Evolutionary conservation across 1,140 invertebrate species (phyloP).

Genomic region (Heliconius nattereri): DNA sequence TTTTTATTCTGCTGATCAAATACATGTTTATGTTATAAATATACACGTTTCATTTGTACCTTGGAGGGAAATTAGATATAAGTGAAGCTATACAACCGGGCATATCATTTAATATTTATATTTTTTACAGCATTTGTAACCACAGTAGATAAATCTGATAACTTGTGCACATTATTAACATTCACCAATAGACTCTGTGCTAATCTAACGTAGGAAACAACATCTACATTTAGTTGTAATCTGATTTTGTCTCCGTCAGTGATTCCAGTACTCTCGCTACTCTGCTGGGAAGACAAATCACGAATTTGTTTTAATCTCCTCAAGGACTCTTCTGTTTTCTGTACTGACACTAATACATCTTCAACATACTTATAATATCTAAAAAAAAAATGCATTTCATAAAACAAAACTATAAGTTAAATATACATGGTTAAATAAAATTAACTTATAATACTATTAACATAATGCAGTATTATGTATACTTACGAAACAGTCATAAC

Average conservation of each 20-base stretch:
- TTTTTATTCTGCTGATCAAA: slow-evolving; percentile 80
- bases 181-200: slow-evolving; percentile 55
- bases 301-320: slow-evolving; percentile 92
- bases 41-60: slow-evolving; percentile 44
- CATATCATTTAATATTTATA: slow-evolving; percentile 80
- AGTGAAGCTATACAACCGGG: slow-evolving; percentile 56
- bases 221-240: slow-evolving; percentile 93
- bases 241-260: slow-evolving; percentile 97
- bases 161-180: slow-evolving; percentile 69
- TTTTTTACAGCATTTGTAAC: slow-evolving; percentile 77
- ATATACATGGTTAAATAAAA: no score
- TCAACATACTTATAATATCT: slow-evolving; percentile 91
- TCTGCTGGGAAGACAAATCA: slow-evolving; percentile 83
- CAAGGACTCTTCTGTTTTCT: slow-evolving; percentile 96
- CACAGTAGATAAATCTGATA: slow-evolving; percentile 64
- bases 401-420: no score
- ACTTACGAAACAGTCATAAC: slow-evolving; percentile 87
- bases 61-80: slow-evolving; percentile 55
- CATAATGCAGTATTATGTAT: slow-evolving; percentile 30
- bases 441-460: neutral
- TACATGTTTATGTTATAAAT: slow-evolving; percentile 79
- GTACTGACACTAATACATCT: slow-evolving; percentile 95
- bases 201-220: slow-evolving; percentile 82
- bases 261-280: slow-evolving; percentile 70
- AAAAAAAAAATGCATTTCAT: slow-evolving; percentile 48